These are phyloP conservation scores for Adelphocoris suturalis DNA, from an alignment of 2,888 invertebrate genomes.

Conservation along the genomic window DNA sequence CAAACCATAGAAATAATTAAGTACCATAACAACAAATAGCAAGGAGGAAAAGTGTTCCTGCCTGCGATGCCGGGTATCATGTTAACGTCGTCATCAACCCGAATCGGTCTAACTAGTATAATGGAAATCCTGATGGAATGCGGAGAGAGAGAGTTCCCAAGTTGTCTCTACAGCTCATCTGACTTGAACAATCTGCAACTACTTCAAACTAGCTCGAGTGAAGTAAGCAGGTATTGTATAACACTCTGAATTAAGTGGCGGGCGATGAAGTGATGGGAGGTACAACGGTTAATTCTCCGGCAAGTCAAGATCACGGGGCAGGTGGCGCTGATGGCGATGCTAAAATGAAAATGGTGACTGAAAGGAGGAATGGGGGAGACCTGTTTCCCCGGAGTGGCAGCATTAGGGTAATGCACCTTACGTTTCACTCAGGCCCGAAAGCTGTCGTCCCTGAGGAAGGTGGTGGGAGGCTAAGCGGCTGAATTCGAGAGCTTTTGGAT, in stretches of 20 bases:
- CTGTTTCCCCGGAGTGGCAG: slow-evolving; percentile 23
- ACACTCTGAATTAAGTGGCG: slow-evolving; percentile 8
- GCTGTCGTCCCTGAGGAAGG: not conserved
- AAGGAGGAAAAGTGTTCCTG: no score
- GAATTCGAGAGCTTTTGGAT: slow-evolving; percentile 14
- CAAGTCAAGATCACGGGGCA: slow-evolving; percentile 14
- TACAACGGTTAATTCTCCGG: slow-evolving; percentile 9
- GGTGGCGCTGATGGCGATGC: not conserved
- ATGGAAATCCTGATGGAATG: not conserved
- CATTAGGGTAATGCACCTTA: slow-evolving; percentile 36
- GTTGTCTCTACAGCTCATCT: not conserved
- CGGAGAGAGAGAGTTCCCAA: not conserved
- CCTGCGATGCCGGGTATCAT: no score
- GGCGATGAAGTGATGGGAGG: slow-evolving; percentile 10
- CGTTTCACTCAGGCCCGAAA: slow-evolving; percentile 4
- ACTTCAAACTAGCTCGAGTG: slow-evolving; percentile 9
- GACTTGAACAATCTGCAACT: slow-evolving; percentile 3
- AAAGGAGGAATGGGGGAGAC: not conserved
- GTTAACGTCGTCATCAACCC: no score
- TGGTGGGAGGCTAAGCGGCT: not conserved
- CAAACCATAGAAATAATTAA: no score
- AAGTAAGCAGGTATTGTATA: slow-evolving; percentile 10
- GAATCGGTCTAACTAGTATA: not conserved
- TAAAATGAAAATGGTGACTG: slow-evolving; percentile 3
- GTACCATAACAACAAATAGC: no score